Conservation (phyloP, 2,888 invertebrate species). For the Plebejus argus region DNA sequence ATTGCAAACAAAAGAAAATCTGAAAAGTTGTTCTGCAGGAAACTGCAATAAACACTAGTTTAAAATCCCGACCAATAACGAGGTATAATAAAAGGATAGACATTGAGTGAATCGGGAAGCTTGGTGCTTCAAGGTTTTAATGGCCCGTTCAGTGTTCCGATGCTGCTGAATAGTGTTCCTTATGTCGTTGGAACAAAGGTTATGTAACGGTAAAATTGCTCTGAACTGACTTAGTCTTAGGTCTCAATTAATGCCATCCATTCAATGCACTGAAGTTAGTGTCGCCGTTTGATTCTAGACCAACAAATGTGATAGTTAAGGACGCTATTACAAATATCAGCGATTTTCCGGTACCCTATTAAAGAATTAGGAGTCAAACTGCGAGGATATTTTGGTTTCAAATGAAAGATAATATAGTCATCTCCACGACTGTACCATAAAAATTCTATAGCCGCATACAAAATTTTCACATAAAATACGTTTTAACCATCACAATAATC, state of each 20-base stretch:
- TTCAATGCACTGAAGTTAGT: neutral
- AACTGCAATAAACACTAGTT: slow-evolving; percentile 1
- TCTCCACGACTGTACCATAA: no score
- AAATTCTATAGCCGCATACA: no score
- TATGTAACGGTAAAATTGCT: neutral
- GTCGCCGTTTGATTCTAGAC: neutral
- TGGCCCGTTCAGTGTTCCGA: neutral
- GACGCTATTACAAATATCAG: no score
- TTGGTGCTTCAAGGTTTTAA: neutral
- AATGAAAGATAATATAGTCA: no score
- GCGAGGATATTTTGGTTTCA: no score
- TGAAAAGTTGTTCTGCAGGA: neutral
- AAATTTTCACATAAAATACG: no score
- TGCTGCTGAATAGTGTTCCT: neutral
- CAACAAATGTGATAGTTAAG: slow-evolving; percentile 13
- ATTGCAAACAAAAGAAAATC: neutral
- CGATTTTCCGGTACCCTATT: no score
- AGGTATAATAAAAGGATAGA: slow-evolving; percentile 21
- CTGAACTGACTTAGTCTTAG: neutral
- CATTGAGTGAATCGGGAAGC: slow-evolving; percentile 23
- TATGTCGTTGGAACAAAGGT: neutral
- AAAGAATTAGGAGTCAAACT: no score
- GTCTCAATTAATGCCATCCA: slow-evolving; percentile 17
- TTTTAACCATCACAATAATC: no score
- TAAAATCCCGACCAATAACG: slow-evolving; percentile 5